Conservation (phyloP, 2,113 vertebrate species). For the Marcusenius ussheri region DNA sequence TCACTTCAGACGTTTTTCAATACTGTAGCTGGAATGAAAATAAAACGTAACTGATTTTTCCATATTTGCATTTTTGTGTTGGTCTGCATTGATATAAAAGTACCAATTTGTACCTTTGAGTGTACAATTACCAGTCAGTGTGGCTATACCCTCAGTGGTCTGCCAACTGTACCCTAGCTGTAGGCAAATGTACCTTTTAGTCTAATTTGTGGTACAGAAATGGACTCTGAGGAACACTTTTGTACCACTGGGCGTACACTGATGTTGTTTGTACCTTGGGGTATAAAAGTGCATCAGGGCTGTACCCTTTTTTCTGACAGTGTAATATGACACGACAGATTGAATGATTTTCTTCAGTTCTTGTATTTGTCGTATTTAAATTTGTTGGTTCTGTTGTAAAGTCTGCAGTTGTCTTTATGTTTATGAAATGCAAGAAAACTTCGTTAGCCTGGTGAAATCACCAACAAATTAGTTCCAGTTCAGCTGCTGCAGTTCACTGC, state of each 20-base stretch:
- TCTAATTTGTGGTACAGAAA: neutral
- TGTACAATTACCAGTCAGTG: neutral
- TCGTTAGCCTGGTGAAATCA: neutral
- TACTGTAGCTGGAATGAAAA: neutral
- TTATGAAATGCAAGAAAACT: neutral
- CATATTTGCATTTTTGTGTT: neutral
- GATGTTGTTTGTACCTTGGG: neutral
- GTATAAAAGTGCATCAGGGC: neutral
- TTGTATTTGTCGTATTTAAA: neutral
- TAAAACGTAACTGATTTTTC: neutral
- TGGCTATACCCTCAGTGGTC: neutral
- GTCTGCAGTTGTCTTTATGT: neutral
- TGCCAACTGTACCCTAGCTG: neutral
- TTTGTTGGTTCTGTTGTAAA: neutral
- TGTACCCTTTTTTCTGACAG: neutral
- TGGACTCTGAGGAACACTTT: neutral
- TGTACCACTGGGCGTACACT: neutral
- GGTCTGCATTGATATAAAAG: neutral
- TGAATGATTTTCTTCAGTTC: neutral
- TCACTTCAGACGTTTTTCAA: neutral
- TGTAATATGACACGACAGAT: neutral
- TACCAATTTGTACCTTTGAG: neutral
- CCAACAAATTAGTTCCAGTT: neutral
- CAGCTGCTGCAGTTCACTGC: neutral
- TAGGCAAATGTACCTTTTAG: neutral